Evolutionary conservation across 2,888 invertebrate genomes (phyloP).

Genomic region (Sisyra terminalis): DNA sequence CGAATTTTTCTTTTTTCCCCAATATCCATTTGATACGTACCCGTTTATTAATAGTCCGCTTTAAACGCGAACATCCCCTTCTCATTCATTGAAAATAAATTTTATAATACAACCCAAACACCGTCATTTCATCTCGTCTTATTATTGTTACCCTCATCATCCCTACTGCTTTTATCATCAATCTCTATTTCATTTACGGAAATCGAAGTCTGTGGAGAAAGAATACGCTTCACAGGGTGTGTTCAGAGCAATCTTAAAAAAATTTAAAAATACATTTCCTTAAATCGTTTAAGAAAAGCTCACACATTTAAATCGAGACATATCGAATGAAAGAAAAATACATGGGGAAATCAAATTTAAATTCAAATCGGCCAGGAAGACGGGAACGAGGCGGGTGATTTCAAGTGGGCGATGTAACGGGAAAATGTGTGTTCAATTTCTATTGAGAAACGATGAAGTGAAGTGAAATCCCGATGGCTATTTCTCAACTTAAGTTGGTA

Average conservation of each 20-base stretch:
- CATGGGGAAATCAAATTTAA: slow-evolving; percentile 6
- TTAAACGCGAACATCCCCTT: too few relatives aligned
- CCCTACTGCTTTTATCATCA: slow-evolving; percentile 2
- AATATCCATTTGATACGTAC: too few relatives aligned
- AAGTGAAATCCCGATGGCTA: slow-evolving; percentile 7
- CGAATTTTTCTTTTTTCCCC: too few relatives aligned
- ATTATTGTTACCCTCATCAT: too few relatives aligned
- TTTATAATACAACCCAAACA: too few relatives aligned
- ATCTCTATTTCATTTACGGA: slow-evolving; percentile 7
- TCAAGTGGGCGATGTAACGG: too few relatives aligned
- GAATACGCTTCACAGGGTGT: not conserved
- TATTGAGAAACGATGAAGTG: not conserved
- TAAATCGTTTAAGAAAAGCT: slow-evolving; percentile 7
- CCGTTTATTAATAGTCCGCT: too few relatives aligned
- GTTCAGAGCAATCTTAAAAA: slow-evolving; percentile 5
- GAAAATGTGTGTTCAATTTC: too few relatives aligned
- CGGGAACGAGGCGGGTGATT: not conserved
- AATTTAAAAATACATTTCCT: slow-evolving; percentile 9
- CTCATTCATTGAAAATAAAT: too few relatives aligned
- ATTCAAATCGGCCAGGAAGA: slow-evolving; percentile 5
- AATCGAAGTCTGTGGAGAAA: slow-evolving; percentile 4
- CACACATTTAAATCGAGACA: too few relatives aligned
- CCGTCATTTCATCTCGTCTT: too few relatives aligned
- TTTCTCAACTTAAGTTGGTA: slow-evolving; percentile 3
- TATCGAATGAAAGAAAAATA: slow-evolving; percentile 1